Base-by-base conservation (phyloP, 2,888 invertebrate genomes). In the Agrochola litura region DNA sequence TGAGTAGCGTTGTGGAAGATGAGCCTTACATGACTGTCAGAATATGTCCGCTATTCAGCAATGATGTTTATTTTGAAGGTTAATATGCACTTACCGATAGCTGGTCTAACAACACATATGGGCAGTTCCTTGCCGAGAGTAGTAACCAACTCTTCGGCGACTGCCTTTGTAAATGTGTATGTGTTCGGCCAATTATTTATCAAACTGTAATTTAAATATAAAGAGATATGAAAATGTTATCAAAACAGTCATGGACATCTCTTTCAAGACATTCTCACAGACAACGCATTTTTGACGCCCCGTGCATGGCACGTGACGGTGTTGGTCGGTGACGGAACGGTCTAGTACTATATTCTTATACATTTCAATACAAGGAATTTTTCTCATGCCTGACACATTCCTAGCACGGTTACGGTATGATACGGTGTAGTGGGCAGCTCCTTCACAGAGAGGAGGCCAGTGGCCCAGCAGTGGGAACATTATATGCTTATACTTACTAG, bases 141-240 rank as follows among this genome's bases (percentile, higher is more conserved):
- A 97, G 97, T 41, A 96, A 99, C 97, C 79, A 98, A 90, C 82
- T 98, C 97, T 94, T 99, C 99, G 0, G 98, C 98, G 77, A 99
- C 94, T 49, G 98, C 97, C 94, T 99, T 99, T 46, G 98, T 98
- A 93, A 98, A 98, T 2, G 99, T 98, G 95, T 99, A 99, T 0
- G 99, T 99, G 93, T 99, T 99, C 0, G 99, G 99, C 79, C 98
- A 97, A 22, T 97, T 97, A 25, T 97, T 97, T 1, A 98, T 93
- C 30, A 98, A 91, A 87, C 97, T 97, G 91, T 6, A 91, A 92
- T 63, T 37, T 12, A 37, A 12, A 22, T 63, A 37, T 22, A 22
- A 12, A 12, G 0, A 22, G 12, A 37, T 22, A 22, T 61, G 22
- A 22, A 22, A 6, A 37, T 37, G 6, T 37, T n/a, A n/a, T n/a